Percentiles rank a stretch among this genome's conserved stretches.
phyloP scores from a whole-genome alignment of 2,888 invertebrate species.

The Macrosiphum euphorbiae region DNA sequence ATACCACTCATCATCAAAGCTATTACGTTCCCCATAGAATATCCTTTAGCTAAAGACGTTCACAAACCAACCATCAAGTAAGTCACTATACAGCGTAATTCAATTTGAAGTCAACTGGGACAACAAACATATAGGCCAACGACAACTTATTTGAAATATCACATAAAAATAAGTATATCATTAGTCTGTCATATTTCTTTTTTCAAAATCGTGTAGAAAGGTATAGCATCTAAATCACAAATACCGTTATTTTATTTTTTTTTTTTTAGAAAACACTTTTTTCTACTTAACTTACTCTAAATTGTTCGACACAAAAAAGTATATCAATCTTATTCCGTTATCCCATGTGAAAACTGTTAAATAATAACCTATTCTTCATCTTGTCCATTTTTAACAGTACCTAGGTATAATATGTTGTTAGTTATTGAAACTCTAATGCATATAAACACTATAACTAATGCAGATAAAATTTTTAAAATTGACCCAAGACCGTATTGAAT shows the following conservation, averaged over 20 bases:
- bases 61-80: slow-evolving; percentile 31
- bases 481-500: neutral
- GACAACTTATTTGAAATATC: neutral
- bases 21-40: slow-evolving; percentile 50
- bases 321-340: neutral
- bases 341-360: neutral
- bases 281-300: neutral
- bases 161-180: neutral
- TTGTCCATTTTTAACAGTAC: neutral
- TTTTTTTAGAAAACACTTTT: neutral
- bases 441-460: too few species aligned
- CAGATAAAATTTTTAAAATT: neutral
- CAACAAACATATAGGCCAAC: neutral
- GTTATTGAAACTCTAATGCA: neutral
- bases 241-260: neutral
- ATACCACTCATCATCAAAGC: slow-evolving; percentile 47
- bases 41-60: slow-evolving; percentile 16
- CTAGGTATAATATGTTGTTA: too few species aligned
- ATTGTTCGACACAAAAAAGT: neutral
- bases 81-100: slow-evolving; percentile 21
- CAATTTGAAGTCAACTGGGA: neutral
- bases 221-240: neutral
- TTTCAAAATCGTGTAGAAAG: neutral
- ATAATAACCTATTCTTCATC: neutral
- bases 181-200: neutral